A percentile compares a stretch with the other conserved stretches of the same genome.
Evolutionary conservation across 2,888 invertebrate species (phyloP).

Genomic region (Cistogaster globosa): DNA sequence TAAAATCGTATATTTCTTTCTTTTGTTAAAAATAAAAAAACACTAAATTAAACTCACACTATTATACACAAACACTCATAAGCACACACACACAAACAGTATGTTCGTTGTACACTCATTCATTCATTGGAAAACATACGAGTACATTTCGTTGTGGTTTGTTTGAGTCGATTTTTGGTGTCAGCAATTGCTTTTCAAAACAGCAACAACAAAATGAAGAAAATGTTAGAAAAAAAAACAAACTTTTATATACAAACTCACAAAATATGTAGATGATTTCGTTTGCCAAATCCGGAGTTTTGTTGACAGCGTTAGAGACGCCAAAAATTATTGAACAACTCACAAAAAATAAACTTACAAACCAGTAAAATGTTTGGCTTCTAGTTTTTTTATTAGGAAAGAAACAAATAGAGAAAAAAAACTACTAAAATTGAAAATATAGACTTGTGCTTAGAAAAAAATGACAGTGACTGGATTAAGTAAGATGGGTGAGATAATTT

Average conservation of each 20-base stretch:
- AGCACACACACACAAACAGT: neutral
- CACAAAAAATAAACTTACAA: conserved; percentile 66
- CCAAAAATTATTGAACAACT: conserved; percentile 70
- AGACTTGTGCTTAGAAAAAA: conserved; percentile 62
- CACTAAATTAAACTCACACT: conserved; percentile 41
- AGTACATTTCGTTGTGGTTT: conserved; percentile 66
- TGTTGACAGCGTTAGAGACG: conserved; percentile 71
- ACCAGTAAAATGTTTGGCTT: conserved; percentile 69
- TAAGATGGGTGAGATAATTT: conserved; percentile 71
- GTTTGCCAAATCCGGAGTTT: conserved; percentile 70
- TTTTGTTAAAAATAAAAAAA: conserved; percentile 49
- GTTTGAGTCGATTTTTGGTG: conserved; percentile 71
- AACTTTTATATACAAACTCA: neutral
- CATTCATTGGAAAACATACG: conserved; percentile 5
- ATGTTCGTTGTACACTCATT: neutral
- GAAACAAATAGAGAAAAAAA: neutral
- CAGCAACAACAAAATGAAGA: conserved; percentile 40
- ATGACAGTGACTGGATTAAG: conserved; percentile 70
- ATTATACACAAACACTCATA: neutral
- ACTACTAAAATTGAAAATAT: conserved; percentile 43
- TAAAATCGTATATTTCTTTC: conserved; percentile 61
- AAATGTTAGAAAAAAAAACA: conserved; percentile 13
- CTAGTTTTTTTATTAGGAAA: conserved; percentile 7
- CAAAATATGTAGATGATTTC: conserved; percentile 65
- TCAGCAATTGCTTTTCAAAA: conserved; percentile 69